Base-by-base conservation (phyloP, 2,797 vertebrate species). In the Ciconia nigra region DNA sequence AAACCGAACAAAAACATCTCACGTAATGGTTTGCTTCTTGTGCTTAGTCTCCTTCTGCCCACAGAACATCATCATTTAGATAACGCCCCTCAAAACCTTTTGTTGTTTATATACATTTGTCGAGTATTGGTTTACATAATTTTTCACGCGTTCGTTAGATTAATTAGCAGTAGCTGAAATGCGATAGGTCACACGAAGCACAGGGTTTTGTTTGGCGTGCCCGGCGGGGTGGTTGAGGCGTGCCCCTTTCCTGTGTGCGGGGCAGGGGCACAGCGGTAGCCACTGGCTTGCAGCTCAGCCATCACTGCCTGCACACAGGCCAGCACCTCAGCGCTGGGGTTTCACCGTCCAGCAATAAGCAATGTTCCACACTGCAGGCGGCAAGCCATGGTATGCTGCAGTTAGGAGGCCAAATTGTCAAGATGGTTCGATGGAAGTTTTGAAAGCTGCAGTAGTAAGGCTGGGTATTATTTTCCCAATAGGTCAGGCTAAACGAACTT, bases 191-290 rank as follows among this genome's bases (percentile, higher is more conserved):
- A 21, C 12, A 6, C 12, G 31, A 73, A 76, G 51, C 22, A 4
- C 11, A 47, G 58, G 51, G 21, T 5, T 28, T 46, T 8, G 22
- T 18, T 20, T 28, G 41, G 22, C 5, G 2, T 35, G n/a, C n/a
- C n/a, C 0, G 3, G 18, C 3, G 3, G 42, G 35, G 39, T 16
- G 33, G 35, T 16, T 14, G 24, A 21, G 41, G 57, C 3, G 15
- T 37, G 41, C 21, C 47, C 35, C 55, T 10, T 15, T 15, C 55
- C n/a, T 2, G 5, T 3, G 0, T 9, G 11, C 10, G 8, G 59
- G 59, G 59, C 59, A 15, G 63, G 26, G 83, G 26, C 33, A 19
- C 20, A 7, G 80, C 3, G 10, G 29, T n/a, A 8, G 31, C 6
- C 4, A 5, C 42, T 10, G 61, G 15, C 26, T 37, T 19, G n/a